phyloP scores from a whole-genome alignment of 2,888 invertebrate species.

The Polietes domitor region DNA sequence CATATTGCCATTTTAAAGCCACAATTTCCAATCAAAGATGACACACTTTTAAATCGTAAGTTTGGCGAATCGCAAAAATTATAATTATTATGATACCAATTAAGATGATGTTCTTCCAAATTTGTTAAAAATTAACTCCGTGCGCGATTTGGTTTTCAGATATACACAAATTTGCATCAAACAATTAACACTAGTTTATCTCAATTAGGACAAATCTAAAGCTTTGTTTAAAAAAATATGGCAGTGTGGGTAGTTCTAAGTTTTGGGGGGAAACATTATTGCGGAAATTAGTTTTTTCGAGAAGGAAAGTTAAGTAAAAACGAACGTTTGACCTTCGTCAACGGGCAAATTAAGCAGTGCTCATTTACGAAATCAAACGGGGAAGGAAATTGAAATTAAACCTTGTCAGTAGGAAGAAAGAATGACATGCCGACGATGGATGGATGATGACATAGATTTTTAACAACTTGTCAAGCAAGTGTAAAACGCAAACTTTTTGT shows the following conservation, averaged over 20 bases:
- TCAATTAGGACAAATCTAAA: not conserved
- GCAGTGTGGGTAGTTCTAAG: not conserved
- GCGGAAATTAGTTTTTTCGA: not conserved
- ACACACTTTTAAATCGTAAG: no score
- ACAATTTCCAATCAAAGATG: no score
- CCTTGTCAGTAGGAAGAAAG: not conserved
- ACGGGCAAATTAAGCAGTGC: not conserved
- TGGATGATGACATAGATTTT: no score
- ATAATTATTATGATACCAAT: no score
- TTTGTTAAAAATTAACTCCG: no score
- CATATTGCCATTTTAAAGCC: no score
- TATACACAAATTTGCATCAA: no score
- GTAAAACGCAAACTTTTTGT: not conserved
- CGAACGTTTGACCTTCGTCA: not conserved
- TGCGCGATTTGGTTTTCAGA: no score
- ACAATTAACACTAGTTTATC: not conserved
- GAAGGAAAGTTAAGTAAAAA: not conserved
- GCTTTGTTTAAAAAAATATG: no score
- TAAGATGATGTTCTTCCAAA: no score
- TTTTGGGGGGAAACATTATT: not conserved
- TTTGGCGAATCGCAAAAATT: no score
- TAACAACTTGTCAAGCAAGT: not conserved
- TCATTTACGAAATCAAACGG: not conserved
- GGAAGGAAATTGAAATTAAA: constrained; percentile 5
- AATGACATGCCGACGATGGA: no score